Conservation (phyloP, 2,888 invertebrate species). For the Leucophenga montana region DNA sequence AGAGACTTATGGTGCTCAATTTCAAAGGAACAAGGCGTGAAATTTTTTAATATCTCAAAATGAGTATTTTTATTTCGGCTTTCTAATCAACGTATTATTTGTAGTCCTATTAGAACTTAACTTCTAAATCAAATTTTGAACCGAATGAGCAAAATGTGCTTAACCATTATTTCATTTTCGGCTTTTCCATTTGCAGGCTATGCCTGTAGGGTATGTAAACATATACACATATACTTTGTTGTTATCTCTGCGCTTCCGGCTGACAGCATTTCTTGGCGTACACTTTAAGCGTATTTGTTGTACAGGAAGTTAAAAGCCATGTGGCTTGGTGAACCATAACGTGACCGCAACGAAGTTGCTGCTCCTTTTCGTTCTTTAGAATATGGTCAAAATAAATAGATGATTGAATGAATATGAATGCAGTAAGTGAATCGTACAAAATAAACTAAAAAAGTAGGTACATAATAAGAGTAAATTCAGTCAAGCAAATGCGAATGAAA, state of each 20-base stretch:
- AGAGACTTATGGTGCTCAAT: background rate
- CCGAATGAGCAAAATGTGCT: no score
- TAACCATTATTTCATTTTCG: no score
- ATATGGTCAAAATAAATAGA: conserved; percentile 65
- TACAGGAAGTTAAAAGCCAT: background rate
- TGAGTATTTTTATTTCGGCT: conserved; percentile 1
- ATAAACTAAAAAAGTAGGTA: conserved; percentile 2
- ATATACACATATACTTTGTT: background rate
- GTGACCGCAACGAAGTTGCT: conserved; percentile 61
- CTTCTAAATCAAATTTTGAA: no score
- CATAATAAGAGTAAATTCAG: background rate
- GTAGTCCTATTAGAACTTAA: no score
- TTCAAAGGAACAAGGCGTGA: background rate
- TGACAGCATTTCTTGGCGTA: conserved; percentile 64
- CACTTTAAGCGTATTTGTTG: conserved; percentile 18
- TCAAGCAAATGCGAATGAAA: conserved; percentile 2
- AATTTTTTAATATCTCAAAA: background rate
- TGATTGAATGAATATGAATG: conserved; percentile 58
- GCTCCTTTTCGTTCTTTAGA: conserved; percentile 45
- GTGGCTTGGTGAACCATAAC: conserved; percentile 40
- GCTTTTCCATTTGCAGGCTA: conserved; percentile 32
- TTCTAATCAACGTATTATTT: conserved; percentile 31
- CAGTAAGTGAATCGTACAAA: conserved; percentile 1
- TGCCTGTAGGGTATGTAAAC: no score
- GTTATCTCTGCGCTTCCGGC: conserved; percentile 61